Percentiles rank a stretch among this genome's conserved stretches.
Evolutionary conservation across 2,797 vertebrate genomes (phyloP).

Genomic region (Gobionotothen gibberifrons): DNA sequence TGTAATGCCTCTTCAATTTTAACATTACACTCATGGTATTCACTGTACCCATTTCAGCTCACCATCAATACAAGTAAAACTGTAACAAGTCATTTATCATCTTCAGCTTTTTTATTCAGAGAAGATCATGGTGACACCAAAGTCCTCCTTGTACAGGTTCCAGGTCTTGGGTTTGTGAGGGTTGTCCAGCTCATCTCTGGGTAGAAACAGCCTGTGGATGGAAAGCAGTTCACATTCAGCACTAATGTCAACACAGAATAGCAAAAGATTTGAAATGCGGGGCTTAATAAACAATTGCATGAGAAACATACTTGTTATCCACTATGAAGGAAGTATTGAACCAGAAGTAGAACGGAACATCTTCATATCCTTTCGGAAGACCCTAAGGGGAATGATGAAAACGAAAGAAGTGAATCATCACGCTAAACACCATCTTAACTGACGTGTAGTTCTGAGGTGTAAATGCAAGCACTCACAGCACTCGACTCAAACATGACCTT

Average conservation of each 20-base stretch:
- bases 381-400: constrained; percentile 74
- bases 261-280: fast-evolving
- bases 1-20: neutral
- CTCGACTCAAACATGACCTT: constrained; percentile 93
- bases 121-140: constrained; percentile 91
- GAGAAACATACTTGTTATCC: constrained; percentile 86
- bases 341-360: constrained; percentile 96
- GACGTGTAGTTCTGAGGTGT: neutral
- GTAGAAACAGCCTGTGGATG: constrained; percentile 87
- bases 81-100: constrained; percentile 2
- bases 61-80: constrained; percentile 1
- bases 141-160: constrained; percentile 90
- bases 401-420: neutral
- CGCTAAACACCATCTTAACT: neutral
- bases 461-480: constrained; percentile 84
- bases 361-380: constrained; percentile 92
- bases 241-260: neutral
- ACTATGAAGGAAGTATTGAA: constrained; percentile 94
- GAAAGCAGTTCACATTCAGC: neutral
- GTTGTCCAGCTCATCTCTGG: constrained; percentile 94
- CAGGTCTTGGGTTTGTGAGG: constrained; percentile 94
- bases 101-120: constrained; percentile 64
- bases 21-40: constrained; percentile 26
- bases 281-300: neutral
- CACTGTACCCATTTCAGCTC: constrained; percentile 1